Evolutionary conservation across 2,888 invertebrate genomes (phyloP).

Genomic region (Hyalella azteca): DNA sequence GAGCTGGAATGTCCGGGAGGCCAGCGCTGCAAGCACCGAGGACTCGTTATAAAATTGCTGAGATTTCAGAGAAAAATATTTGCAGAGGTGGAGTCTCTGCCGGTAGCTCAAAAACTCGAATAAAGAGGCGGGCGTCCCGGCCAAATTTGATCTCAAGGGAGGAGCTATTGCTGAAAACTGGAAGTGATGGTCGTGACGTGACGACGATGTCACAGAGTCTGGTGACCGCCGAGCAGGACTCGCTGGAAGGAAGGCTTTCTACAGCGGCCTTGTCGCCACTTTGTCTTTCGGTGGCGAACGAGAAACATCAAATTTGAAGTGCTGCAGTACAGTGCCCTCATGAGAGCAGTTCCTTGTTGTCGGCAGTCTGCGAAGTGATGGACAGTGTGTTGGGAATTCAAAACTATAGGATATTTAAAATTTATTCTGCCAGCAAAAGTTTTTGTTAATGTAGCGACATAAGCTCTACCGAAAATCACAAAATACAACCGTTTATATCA

Average conservation of each 20-base stretch:
- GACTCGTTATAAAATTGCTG: neutral
- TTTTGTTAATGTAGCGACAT: too few species aligned
- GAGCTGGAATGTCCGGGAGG: neutral
- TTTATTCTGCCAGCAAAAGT: too few species aligned
- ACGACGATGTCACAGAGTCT: neutral
- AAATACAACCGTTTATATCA: too few species aligned
- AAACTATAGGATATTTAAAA: too few species aligned
- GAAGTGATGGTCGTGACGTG: conserved; percentile 22
- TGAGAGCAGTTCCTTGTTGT: too few species aligned
- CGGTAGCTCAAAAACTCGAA: neutral
- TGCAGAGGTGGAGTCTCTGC: neutral
- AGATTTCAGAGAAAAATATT: conserved; percentile 14
- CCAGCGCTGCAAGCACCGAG: neutral
- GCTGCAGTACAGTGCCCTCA: neutral
- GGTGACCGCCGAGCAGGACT: neutral
- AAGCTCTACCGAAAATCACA: too few species aligned
- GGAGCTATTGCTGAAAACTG: neutral
- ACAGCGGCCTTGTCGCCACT: conserved; percentile 10
- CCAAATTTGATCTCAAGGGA: neutral
- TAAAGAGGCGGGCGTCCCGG: neutral
- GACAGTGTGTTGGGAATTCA: too few species aligned
- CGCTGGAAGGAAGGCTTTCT: neutral
- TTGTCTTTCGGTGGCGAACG: conserved; percentile 32
- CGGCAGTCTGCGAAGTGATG: too few species aligned
- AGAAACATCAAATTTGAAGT: conserved; percentile 22